Base-by-base conservation (phyloP, 2,113 vertebrate species). In the Megaptera novaeangliae region DNA sequence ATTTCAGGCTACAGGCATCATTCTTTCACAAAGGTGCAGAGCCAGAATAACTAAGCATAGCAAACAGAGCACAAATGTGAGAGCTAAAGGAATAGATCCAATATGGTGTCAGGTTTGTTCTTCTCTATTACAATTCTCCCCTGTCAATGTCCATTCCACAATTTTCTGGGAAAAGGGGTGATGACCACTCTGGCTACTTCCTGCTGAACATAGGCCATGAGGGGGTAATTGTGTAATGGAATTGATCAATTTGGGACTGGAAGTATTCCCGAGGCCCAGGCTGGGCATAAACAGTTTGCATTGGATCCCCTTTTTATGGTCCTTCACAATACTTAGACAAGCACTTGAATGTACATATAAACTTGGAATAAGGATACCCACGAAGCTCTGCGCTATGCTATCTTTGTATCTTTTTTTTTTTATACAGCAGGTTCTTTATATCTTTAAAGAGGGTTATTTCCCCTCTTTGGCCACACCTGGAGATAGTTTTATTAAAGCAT, bases 181-280 rank as follows among this genome's bases (percentile, higher is more conserved):
- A 20, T 29, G 72, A 29, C 27, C 18, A n/a, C 12, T 55, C 75
- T 52, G 49, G 46, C 46, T 52, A 78, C 18, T 55, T 25, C 31
- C 34, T 78, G 21, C 49, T 31, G 12, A n/a, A 34, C 46, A 13
- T 10, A 31, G 12, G 11, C 3, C 31, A 52, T 52, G 46, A 52
- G 0, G 1, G 31, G 20, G 31, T 52, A 31, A n/a, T 23, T 1
- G 6, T 25, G 75, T 23, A 14, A n/a, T 25, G 31, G 29, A n/a
- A n/a, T 21, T 11, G 9, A 31, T 52, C 74, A 52, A 7, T 46
- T 77, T 52, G 46, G 75, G 75, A 20, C 49, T n/a, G 34, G 49
- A 52, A n/a, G 49, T 55, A 25, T 8, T 8, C 31, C 49, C 0
- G 3, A 14, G 75, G 17, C 49, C 49, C 49, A 78, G 49, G 46